Evolutionary conservation across 1,140 invertebrate genomes (phyloP), one percentile per base, ranked within the genome.

Genomic region (Drosophila prosaltans): DNA sequence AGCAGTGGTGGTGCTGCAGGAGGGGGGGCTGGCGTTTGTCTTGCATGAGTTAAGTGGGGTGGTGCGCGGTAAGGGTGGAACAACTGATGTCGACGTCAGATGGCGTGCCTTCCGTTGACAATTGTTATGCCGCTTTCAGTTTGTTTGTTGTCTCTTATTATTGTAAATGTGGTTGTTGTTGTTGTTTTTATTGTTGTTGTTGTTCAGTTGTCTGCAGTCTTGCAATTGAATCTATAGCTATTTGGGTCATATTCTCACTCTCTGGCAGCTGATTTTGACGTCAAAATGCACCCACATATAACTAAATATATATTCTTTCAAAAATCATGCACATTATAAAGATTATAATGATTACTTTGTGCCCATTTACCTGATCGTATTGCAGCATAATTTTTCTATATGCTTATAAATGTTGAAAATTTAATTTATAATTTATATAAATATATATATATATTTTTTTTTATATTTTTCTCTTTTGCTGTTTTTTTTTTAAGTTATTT

Each of bases 291-390:
- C 32, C 16, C 16, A 36, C 3, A 36, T 36, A 5, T 36, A 36
- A 36, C 32, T 36, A 36, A 36, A 36, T 36, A 36, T 36, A 36
- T 30, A 30, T 30, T 2, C 28, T 30, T 2, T 0, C 63, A 48
- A 40, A 48, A 72, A 64, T 43, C 3, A n/a, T n/a, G 8, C 24
- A 39, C 26, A 24, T 41, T 32, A 63, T 55, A 63, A 58, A 61
- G 43, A 39, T 16, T 16, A 16, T 59, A 68, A 63, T 68, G 16
- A 40, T 6, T 26, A 5, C 62, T 69, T 61, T 36, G 63, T 51
- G 32, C 21, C 45, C 63, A 78, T 69, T 80, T 80, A 80, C 78
- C 78, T 80, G 75, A 75, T 80, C 75, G 78, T 80, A 80, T 80
- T 80, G 66, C 75, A 78, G 75, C 78, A 80, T 80, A 55, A 61